Percentiles rank a stretch among this genome's conserved stretches.
phyloP scores from a whole-genome alignment of 2,888 invertebrate species.

The Sarcophaga subvicina region DNA sequence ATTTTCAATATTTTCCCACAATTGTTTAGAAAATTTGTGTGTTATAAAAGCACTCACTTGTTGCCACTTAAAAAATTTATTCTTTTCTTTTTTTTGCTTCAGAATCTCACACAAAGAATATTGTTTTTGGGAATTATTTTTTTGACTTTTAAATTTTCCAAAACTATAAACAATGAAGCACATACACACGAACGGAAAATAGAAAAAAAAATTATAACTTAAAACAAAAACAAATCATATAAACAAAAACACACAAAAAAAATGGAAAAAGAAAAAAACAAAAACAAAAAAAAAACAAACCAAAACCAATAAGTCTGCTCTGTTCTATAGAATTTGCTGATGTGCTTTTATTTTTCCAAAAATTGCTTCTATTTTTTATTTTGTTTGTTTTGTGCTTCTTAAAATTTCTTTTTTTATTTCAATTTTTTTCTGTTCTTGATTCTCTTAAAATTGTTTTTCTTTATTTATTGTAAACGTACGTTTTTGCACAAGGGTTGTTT shows the following conservation, averaged over 20 bases:
- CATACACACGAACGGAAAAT: too few species aligned
- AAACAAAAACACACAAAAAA: neutral
- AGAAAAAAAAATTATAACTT: too few species aligned
- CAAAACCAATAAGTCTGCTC: neutral
- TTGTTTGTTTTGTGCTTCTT: neutral
- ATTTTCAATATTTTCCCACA: constrained; percentile 41
- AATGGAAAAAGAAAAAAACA: too few species aligned
- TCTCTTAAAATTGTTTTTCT: neutral
- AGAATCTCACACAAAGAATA: neutral
- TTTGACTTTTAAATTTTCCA: neutral
- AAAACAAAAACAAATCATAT: neutral
- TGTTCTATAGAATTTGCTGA: neutral
- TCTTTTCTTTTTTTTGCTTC: neutral
- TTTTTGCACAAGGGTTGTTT: constrained; percentile 78
- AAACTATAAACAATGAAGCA: too few species aligned
- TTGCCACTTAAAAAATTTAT: constrained; percentile 44
- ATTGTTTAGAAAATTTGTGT: constrained; percentile 36
- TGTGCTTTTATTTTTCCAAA: constrained; percentile 15
- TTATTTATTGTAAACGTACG: constrained; percentile 58
- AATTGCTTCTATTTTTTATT: neutral
- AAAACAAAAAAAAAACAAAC: constrained; percentile 1
- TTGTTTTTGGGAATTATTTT: neutral
- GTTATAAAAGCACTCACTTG: constrained; percentile 66
- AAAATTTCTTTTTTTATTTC: neutral
- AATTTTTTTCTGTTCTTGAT: constrained; percentile 36